Evolutionary conservation across 1,140 invertebrate genomes (phyloP).

Genomic region (Bombus affinis): DNA sequence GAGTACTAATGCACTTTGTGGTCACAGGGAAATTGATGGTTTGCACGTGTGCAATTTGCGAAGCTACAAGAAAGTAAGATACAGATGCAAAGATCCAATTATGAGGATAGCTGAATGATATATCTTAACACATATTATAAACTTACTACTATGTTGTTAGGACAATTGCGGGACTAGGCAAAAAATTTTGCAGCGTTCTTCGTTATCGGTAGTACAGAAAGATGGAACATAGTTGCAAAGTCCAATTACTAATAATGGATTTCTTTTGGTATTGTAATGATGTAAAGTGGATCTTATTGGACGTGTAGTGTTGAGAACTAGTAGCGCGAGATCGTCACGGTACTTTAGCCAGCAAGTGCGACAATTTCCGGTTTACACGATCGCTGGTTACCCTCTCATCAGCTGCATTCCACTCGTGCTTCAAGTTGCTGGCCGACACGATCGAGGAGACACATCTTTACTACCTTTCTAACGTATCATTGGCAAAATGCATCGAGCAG

Average conservation of each 20-base stretch:
- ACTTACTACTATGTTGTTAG: neutral
- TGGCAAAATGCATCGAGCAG: too few relatives aligned
- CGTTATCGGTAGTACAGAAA: neutral
- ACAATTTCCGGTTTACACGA: constrained; percentile 58
- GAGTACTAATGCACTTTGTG: neutral
- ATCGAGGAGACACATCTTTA: constrained; percentile 19
- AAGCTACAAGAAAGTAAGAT: neutral
- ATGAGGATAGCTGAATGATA: neutral
- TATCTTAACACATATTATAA: neutral
- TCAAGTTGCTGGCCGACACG: constrained; percentile 25
- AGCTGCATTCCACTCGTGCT: constrained; percentile 43
- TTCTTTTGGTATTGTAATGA: neutral
- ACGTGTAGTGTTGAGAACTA: constrained; percentile 28
- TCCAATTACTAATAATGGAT: neutral
- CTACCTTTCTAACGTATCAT: neutral
- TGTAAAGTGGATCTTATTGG: neutral
- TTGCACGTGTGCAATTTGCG: neutral
- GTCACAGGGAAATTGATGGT: neutral
- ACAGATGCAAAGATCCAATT: too few relatives aligned
- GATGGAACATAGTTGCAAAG: neutral
- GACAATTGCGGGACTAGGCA: neutral
- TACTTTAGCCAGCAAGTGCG: constrained; percentile 30
- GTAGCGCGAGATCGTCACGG: constrained; percentile 42
- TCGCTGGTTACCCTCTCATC: constrained; percentile 51
- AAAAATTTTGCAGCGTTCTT: neutral